Percentiles rank a stretch among this genome's conserved stretches.
Evolutionary conservation across 2,888 invertebrate genomes (phyloP).

Genomic region (Melipona bicolor): DNA sequence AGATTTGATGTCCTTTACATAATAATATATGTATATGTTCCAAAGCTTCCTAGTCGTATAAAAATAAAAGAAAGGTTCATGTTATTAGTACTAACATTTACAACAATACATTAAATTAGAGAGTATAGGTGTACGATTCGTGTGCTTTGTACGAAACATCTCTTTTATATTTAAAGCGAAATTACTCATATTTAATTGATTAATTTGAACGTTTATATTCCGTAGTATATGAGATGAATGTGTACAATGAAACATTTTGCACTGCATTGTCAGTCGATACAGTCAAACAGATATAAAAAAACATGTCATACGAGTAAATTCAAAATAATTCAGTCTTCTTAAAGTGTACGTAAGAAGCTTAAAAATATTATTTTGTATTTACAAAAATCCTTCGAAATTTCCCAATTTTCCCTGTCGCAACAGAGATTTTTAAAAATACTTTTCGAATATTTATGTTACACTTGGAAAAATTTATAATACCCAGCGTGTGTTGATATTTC

Average conservation of each 20-base stretch:
- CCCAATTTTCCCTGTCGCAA: background rate
- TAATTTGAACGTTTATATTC: background rate
- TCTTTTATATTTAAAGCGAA: background rate
- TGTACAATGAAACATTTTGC: background rate
- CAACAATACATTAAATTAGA: constrained; percentile 17
- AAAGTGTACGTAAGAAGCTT: constrained; percentile 13
- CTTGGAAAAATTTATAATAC: background rate
- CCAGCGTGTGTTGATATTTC: background rate
- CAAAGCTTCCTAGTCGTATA: background rate
- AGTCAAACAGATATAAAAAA: background rate
- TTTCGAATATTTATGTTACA: constrained; percentile 5
- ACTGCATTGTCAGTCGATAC: background rate
- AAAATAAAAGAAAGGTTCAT: background rate
- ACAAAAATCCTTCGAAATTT: constrained; percentile 6
- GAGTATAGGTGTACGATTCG: constrained; percentile 21
- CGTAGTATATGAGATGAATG: background rate
- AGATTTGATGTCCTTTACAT: background rate
- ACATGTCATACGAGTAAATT: constrained; percentile 2
- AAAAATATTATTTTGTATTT: constrained; percentile 37
- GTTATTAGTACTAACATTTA: background rate
- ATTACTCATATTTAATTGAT: background rate
- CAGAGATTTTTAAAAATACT: constrained; percentile 31
- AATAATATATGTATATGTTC: background rate
- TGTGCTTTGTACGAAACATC: constrained; percentile 38
- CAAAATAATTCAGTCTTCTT: constrained; percentile 46